phyloP scores from a whole-genome alignment of 2,113 vertebrate genomes.

The Ginglymostoma cirratum region DNA sequence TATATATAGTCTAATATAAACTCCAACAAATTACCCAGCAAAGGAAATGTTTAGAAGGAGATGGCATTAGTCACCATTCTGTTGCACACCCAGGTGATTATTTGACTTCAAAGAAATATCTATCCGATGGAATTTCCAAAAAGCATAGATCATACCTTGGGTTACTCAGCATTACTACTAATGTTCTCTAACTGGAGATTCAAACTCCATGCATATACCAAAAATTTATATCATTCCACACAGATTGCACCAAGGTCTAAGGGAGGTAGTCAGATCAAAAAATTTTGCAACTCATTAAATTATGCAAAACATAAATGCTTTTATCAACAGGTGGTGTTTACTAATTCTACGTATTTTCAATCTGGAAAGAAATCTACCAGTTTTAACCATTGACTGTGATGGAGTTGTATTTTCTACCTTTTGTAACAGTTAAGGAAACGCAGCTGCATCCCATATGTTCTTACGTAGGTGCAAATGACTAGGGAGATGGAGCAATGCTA shows the following conservation, averaged over 20 bases:
- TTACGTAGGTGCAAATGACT: neutral
- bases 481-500: neutral
- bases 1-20: neutral
- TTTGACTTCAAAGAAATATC: neutral
- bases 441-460: neutral
- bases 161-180: neutral
- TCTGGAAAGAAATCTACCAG: neutral
- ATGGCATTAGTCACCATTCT: neutral
- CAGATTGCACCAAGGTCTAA: neutral
- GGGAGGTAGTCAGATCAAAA: neutral
- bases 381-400: neutral
- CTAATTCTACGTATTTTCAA: neutral
- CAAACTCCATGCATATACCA: neutral
- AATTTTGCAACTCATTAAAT: neutral
- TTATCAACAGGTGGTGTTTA: neutral
- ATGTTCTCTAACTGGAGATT: neutral
- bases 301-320: neutral
- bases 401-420: slow-evolving; percentile 3
- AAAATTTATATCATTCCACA: neutral
- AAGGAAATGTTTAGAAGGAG: neutral
- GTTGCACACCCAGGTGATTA: neutral
- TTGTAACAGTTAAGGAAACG: neutral
- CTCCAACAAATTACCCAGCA: neutral
- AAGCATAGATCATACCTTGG: neutral
- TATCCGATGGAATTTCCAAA: neutral